Percentiles rank a stretch among this genome's conserved stretches.
These are phyloP conservation scores for Rhabdophis nuchalis DNA, from an alignment of 2,797 vertebrate species.

Conservation along the genomic window DNA sequence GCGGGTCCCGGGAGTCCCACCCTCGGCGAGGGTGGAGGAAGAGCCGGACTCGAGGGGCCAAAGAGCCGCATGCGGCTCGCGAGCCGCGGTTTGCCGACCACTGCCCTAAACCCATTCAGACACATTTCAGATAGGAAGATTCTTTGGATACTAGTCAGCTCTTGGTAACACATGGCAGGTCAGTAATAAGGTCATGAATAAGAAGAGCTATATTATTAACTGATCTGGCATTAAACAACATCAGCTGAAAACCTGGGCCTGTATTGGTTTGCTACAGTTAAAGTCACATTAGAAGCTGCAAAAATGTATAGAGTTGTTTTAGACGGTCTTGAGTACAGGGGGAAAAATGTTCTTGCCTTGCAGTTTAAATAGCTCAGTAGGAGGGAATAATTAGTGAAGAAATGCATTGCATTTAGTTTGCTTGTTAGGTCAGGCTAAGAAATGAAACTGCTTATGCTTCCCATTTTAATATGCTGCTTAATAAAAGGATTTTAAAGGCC, in stretches of 20 bases:
- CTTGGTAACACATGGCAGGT: neutral
- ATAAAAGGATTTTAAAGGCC: neutral
- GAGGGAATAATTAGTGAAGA: neutral
- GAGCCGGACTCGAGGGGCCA: too few relatives aligned
- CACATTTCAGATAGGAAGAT: neutral
- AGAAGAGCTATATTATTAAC: neutral
- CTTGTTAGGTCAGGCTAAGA: neutral
- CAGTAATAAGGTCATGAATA: neutral
- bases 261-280: neutral
- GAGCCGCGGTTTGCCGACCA: too few relatives aligned
- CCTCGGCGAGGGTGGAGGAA: too few relatives aligned
- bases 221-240: neutral
- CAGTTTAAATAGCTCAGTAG: neutral
- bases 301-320: neutral
- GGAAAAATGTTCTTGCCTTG: neutral
- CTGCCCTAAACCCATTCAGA: neutral
- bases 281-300: neutral
- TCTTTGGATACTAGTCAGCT: neutral
- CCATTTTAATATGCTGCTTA: neutral
- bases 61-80: too few relatives aligned
- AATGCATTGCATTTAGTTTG: neutral
- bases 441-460: neutral
- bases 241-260: neutral
- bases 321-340: neutral
- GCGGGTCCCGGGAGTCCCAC: too few relatives aligned